Evolutionary conservation across 2,113 vertebrate genomes (phyloP).

Genomic region (Alouatta palliata): DNA sequence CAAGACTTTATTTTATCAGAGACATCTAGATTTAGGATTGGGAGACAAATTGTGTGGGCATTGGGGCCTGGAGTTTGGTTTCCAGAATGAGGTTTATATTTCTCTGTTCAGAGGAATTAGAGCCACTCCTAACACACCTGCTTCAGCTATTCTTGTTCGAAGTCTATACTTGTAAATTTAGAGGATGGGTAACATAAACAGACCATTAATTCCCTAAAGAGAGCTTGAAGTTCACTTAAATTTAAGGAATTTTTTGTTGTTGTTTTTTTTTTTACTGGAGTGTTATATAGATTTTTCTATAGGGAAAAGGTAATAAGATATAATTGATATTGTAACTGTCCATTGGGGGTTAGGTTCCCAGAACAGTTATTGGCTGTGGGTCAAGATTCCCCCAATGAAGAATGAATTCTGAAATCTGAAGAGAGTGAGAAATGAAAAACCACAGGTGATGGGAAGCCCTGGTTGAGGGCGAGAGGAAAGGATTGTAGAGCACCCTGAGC

Average conservation of each 20-base stretch:
- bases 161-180: not conserved
- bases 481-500: not conserved
- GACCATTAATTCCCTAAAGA: not conserved
- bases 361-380: not conserved
- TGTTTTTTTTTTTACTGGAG: not conserved
- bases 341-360: not conserved
- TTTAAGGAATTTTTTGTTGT: not conserved
- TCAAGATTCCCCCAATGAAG: not conserved
- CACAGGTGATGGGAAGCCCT: not conserved
- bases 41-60: not conserved
- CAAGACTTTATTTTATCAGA: slow-evolving; percentile 7
- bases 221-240: not conserved
- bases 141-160: not conserved
- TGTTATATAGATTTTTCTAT: not conserved
- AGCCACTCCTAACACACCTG: not conserved
- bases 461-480: not conserved
- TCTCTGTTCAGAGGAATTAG: not conserved
- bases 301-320: not conserved
- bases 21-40: slow-evolving; percentile 8
- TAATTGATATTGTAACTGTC: not conserved
- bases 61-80: not conserved
- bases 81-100: not conserved
- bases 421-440: not conserved
- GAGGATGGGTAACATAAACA: not conserved
- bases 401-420: not conserved